Evolutionary conservation across 2,113 vertebrate species (phyloP).

Genomic region (Balaenoptera acutorostrata): DNA sequence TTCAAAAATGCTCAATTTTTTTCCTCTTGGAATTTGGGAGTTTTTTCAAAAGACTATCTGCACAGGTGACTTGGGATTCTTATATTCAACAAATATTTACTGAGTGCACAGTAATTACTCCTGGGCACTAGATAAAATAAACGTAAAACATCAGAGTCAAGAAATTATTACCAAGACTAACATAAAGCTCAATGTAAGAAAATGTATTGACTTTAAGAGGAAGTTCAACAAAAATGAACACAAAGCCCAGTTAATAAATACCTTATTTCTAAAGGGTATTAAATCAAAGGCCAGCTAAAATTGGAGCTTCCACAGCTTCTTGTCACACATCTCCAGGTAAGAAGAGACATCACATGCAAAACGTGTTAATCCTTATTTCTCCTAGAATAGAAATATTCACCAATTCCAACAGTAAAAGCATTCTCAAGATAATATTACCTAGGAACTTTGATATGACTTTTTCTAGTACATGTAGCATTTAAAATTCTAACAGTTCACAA

Average conservation of each 20-base stretch:
- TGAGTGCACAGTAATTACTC: constrained; percentile 5
- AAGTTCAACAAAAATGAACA: constrained; percentile 8
- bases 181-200: background rate
- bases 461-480: background rate
- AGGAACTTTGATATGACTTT: background rate
- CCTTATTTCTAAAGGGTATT: constrained; percentile 7
- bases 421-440: background rate
- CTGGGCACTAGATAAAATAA: background rate
- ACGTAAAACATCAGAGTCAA: background rate
- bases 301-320: background rate
- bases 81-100: constrained; percentile 40
- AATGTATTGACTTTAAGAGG: background rate
- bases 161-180: constrained; percentile 21
- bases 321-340: background rate
- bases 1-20: background rate
- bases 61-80: background rate
- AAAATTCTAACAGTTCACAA: background rate
- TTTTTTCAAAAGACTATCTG: background rate
- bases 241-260: background rate
- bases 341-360: background rate
- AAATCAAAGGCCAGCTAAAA: background rate
- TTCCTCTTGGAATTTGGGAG: constrained; percentile 26
- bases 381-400: background rate
- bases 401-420: background rate
- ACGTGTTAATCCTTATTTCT: background rate